phyloP scores from a whole-genome alignment of 2,888 invertebrate genomes.

The Pimpla rufipes region DNA sequence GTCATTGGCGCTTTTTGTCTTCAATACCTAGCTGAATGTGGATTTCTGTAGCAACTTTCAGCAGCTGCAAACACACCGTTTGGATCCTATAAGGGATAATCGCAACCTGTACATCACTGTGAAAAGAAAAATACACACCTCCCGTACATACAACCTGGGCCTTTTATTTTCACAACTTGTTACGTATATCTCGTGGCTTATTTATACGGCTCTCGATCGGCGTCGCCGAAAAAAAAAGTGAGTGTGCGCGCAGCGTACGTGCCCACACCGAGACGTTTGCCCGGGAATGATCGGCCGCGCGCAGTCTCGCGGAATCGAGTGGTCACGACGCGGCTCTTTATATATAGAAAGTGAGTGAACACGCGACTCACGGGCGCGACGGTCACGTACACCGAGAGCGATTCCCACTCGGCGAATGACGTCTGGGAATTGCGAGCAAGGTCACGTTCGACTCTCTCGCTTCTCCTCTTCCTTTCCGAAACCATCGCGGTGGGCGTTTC shows the following conservation, averaged over 20 bases:
- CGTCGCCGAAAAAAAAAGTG: conserved; percentile 20
- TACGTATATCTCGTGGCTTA: background rate
- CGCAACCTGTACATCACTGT: background rate
- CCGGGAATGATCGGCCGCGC: conserved; percentile 43
- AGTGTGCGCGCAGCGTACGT: conserved; percentile 23
- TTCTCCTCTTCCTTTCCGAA: conserved; percentile 16
- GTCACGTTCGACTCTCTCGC: conserved; percentile 67
- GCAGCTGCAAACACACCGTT: background rate
- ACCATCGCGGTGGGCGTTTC: background rate
- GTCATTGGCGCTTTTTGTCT: background rate
- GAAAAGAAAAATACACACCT: background rate
- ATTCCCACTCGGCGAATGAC: conserved; percentile 44
- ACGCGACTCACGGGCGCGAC: background rate
- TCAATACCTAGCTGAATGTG: background rate
- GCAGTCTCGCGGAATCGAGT: conserved; percentile 44
- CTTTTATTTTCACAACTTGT: background rate
- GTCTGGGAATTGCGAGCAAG: conserved; percentile 74
- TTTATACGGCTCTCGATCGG: background rate
- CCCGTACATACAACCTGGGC: background rate
- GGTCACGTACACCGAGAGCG: conserved; percentile 46
- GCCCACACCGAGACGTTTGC: conserved; percentile 31
- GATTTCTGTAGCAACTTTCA: background rate
- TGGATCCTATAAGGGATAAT: background rate
- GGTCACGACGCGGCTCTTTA: conserved; percentile 46
- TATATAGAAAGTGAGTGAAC: conserved; percentile 41